Evolutionary conservation across 2,888 invertebrate species (phyloP), one percentile per base, ranked within the genome.

Genomic region (Metalampra italica): DNA sequence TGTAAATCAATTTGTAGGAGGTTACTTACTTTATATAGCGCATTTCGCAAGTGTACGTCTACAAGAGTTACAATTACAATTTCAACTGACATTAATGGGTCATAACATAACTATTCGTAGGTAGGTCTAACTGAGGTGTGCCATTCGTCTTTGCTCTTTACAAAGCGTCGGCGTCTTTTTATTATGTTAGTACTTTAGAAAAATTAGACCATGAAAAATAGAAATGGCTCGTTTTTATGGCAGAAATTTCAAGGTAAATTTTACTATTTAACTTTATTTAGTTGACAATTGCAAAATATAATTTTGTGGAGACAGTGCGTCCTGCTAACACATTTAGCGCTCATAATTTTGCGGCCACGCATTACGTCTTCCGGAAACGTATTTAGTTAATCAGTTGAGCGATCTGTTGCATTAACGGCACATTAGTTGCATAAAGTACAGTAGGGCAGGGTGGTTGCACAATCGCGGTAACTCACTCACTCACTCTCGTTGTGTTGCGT

Each of bases 381-480:
- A 37, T 34, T 36, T 14, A 38, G 22, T 34, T 65, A 78, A 82
- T 79, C 80, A 68, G 22, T 22, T 22, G 22, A 22, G 68, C 61
- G 64, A 82, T 83, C 78, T 75, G 70, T 66, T 76, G 71, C 71
- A 78, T 73, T 81, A 85, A 81, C 81, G 78, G 82, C 68, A 82
- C 79, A 82, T 82, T 77, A 75, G 74, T 81, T 84, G 84, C 84
- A 81, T 79, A 79, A 81, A 80, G 62, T 71, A 65, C 69, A 22
- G 22, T 22, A 22, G 22, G 22, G 22, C 61, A 55, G 57, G 56
- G 55, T 56, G 56, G 75, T 89, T 88, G 82, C 88, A 84, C 88
- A 89, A 88, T 78, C 66, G 58, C 65, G 60, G 69, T 76, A 79
- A 82, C 79, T 86, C 84, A 83, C 86, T 87, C 84, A 82, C 79